A percentile compares a stretch with the other conserved stretches of the same genome.
Conservation (phyloP, 2,888 invertebrate genomes). For the Drosophila mercatorum region DNA sequence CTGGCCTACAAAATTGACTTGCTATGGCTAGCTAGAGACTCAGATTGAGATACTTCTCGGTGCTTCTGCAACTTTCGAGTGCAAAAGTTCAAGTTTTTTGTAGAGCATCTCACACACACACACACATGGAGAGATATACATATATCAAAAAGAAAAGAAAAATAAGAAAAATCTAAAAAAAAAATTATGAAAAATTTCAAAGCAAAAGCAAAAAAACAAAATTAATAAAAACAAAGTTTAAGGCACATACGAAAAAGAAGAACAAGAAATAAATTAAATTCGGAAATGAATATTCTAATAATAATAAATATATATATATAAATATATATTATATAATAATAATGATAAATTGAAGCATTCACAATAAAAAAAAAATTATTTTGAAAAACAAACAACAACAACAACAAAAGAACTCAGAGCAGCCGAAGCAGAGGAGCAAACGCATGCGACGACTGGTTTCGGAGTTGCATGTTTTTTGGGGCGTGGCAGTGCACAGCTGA, state of each 20-base stretch:
- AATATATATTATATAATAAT: constrained; percentile 2
- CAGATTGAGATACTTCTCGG: background rate
- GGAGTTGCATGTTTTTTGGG: background rate
- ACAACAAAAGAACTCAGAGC: background rate
- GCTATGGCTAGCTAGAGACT: background rate
- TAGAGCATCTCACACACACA: background rate
- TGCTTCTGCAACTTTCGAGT: too few relatives aligned
- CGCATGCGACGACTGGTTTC: constrained; percentile 16
- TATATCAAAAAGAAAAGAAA: background rate
- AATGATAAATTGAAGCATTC: constrained; percentile 42
- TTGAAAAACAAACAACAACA: constrained; percentile 31
- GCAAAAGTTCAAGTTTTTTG: too few relatives aligned
- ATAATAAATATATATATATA: constrained; percentile 3
- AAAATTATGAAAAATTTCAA: constrained; percentile 9
- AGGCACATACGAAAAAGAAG: constrained; percentile 22
- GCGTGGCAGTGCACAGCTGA: constrained; percentile 51
- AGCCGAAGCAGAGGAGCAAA: background rate
- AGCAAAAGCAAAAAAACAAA: constrained; percentile 1
- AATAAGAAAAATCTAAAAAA: background rate
- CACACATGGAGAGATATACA: constrained; percentile 12
- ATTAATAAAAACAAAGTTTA: constrained; percentile 6
- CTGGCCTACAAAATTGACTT: background rate
- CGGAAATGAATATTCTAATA: constrained; percentile 28
- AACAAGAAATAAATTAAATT: background rate
- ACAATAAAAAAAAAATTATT: constrained; percentile 58